Evolutionary conservation across 2,113 vertebrate species (phyloP), one percentile per base, ranked within the genome.

Genomic region (Bostrychus sinensis): DNA sequence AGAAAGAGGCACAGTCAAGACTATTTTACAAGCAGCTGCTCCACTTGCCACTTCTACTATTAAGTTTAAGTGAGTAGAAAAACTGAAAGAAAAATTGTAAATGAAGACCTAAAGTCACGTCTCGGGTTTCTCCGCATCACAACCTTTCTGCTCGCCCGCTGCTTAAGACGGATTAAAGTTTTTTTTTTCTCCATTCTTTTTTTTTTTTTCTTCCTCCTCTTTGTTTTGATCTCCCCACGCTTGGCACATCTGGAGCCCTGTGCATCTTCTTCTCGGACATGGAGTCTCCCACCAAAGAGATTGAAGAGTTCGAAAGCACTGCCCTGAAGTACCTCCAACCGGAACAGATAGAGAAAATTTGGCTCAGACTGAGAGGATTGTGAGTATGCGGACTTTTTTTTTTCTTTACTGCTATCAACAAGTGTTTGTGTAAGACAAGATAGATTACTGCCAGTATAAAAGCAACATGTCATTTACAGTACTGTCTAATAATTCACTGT

Each of bases 301-400:
- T 98, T 1, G 97, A 99, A 93, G 96, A 99, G 95, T 99, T 99
- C 89, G 97, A 99, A 91, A 98, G 93, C 92, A 98, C 95, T 77
- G 95, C 96, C 56, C 92, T 99, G 83, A 98, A 97, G 91, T 96
- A 99, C 80, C 93, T 99, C 12, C 96, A 98, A 77, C 95, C 96
- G 0, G 96, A 98, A 65, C 97, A 99, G 88, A 98, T 98, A 45
- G 97, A 99, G 91, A 99, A 99, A 90, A 99, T 99, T 83, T 99
- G 97, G 96, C 95, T 99, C 62, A 89, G 96, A 54, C 96, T 99
- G 70, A 93, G 96, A 54, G 96, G 97, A 92, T 92, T 99, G 96
- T 99, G 90, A 98, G 97, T 98, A 95, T 58, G 91, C 28, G 48
- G 66, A 75, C 36, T 79, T 67, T 70, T 25, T 25, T 12, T 79